Conservation (phyloP, 1,140 invertebrate species). For the Nasonia longicornis region DNA sequence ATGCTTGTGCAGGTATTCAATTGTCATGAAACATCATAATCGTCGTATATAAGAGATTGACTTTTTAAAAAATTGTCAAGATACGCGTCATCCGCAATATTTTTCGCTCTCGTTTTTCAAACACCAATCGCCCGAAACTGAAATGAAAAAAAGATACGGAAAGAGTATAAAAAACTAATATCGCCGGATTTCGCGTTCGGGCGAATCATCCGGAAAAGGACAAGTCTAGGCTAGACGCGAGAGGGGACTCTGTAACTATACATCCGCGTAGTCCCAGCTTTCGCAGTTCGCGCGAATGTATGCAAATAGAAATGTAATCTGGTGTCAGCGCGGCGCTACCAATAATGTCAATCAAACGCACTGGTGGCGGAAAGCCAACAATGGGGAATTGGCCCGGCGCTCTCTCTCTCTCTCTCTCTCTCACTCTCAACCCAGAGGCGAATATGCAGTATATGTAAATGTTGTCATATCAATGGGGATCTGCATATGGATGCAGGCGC, state of each 20-base stretch:
- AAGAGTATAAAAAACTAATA: conserved; percentile 12
- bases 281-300: conserved; percentile 59
- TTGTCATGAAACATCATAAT: too few relatives aligned
- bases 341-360: conserved; percentile 71
- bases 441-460: conserved; percentile 70
- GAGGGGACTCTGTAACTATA: conserved; percentile 44
- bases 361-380: conserved; percentile 68
- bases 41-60: too few relatives aligned
- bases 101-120: not conserved
- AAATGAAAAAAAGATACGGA: not conserved
- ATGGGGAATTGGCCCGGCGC: conserved; percentile 64
- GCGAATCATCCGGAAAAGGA: conserved; percentile 1
- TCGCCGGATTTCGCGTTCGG: not conserved
- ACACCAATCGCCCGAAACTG: not conserved
- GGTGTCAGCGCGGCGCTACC: conserved; percentile 66
- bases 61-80: not conserved
- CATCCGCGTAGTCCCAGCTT: too few relatives aligned
- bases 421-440: conserved; percentile 59
- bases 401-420: not conserved
- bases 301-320: conserved; percentile 72
- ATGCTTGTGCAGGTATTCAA: too few relatives aligned
- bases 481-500: conserved; percentile 66
- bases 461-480: conserved; percentile 70
- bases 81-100: not conserved
- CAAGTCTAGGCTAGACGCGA: conserved; percentile 1